A percentile compares a stretch with the other conserved stretches of the same genome.
phyloP scores from a whole-genome alignment of 2,888 invertebrate genomes.

The Phlogophora meticulosa region DNA sequence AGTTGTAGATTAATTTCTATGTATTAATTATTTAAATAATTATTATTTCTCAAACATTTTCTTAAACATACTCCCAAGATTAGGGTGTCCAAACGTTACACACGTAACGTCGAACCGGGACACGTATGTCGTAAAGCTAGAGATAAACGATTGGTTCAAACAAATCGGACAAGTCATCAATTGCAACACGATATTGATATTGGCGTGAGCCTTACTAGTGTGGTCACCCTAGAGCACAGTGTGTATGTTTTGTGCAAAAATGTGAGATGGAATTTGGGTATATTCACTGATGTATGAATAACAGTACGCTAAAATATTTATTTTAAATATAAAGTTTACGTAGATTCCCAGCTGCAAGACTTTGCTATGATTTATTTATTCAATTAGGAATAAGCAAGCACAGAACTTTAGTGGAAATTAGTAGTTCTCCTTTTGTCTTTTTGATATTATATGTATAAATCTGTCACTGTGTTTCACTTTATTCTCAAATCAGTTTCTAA shows the following conservation, averaged over 20 bases:
- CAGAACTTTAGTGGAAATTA: not conserved
- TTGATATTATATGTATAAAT: too few relatives aligned
- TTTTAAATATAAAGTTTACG: too few relatives aligned
- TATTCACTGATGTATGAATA: not conserved
- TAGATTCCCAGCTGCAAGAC: not conserved
- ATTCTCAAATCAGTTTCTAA: too few relatives aligned
- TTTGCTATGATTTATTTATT: too few relatives aligned
- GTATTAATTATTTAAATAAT: not conserved
- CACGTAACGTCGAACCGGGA: constrained; percentile 69
- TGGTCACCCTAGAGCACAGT: constrained; percentile 60
- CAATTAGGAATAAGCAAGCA: not conserved
- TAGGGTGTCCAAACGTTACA: constrained; percentile 66
- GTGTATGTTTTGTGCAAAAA: constrained; percentile 3
- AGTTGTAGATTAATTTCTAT: too few relatives aligned
- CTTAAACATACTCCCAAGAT: constrained; percentile 32
- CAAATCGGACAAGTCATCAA: constrained; percentile 90
- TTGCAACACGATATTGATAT: constrained; percentile 89
- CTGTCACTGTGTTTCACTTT: too few relatives aligned
- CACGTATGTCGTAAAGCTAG: constrained; percentile 84
- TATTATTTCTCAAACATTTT: constrained; percentile 5
- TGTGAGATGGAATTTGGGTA: not conserved
- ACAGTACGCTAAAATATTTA: not conserved
- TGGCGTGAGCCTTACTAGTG: constrained; percentile 68
- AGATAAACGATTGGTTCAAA: constrained; percentile 84
- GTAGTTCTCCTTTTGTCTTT: not conserved